Base-by-base conservation (phyloP, 2,888 invertebrate genomes). In the Harmothoe impar region DNA sequence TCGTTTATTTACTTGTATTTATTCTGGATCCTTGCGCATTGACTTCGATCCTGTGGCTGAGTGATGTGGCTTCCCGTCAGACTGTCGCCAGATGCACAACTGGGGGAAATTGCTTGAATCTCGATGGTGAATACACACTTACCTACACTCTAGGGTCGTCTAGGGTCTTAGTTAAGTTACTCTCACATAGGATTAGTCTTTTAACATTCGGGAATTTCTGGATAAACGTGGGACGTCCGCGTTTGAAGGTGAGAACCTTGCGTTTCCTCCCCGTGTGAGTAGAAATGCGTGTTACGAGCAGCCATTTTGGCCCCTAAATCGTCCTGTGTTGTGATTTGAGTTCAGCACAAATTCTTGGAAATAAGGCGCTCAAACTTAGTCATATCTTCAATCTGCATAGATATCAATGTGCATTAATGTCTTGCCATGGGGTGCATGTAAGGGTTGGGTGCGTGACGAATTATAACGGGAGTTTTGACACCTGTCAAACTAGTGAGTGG, bases 61-160 rank as follows among this genome's bases (percentile, higher is more conserved):
- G 94, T 93, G 91, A 94, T 91, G 92, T 92, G 93, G 93, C 92
- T 94, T 94, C 93, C 94, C 94, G 94, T 94, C 94, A 93, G 92
- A 93, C 94, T 94, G 95, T 94, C 94, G 94, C 95, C 95, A 94
- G 93, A 92, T 90, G 90, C 94, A 94, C 94, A 93, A 93, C 92
- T 90, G 72, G 81, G 81, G 92, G 91, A 93, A 93, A 91, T 92
- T 81, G n/a, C 20, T 1, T 33, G 43, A 35, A 35, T 43, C 33
- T 25, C 20, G 5, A 81, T 81, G 81, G 81, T 81, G 12, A 81
- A 72, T 43, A 72, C 31, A 89, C 77, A 43, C 10, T 81, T 33
- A 81, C 25, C 33, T 35, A 33, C 81, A 81, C 81, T 17, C 12
- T 33, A 10, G 43, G 81, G 20, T 35, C 15, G 81, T 81, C 7